These are phyloP conservation scores for Orchesellides sinensis DNA, from an alignment of 2,888 invertebrate species.

Conservation along the genomic window DNA sequence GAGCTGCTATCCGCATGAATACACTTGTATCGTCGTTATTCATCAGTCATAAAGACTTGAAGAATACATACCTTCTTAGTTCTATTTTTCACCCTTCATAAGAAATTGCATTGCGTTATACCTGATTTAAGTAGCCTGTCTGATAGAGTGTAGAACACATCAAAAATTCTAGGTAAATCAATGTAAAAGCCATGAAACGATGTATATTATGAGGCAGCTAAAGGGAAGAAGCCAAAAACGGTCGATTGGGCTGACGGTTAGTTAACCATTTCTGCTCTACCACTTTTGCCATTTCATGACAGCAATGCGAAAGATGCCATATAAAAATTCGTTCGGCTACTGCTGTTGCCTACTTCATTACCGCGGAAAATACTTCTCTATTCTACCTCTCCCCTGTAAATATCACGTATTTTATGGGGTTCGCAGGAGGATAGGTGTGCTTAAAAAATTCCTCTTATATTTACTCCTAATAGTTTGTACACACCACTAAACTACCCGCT, in stretches of 20 bases:
- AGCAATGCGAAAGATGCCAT: constrained; percentile 45
- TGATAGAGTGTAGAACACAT: too few species aligned
- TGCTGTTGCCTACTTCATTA: neutral
- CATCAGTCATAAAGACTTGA: constrained; percentile 29
- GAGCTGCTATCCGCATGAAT: constrained; percentile 49
- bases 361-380: neutral
- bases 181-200: neutral
- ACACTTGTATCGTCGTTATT: constrained; percentile 43
- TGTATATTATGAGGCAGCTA: neutral
- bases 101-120: neutral
- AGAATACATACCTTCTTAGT: neutral
- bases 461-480: neutral
- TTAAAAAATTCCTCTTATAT: too few species aligned
- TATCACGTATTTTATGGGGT: too few species aligned
- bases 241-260: constrained; percentile 29
- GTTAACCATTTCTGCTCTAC: neutral
- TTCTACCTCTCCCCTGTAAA: neutral
- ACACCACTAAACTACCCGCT: neutral
- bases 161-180: too few species aligned
- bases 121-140: too few species aligned
- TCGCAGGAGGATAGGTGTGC: neutral
- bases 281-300: constrained; percentile 52
- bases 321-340: constrained; percentile 58
- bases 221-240: constrained; percentile 58
- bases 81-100: constrained; percentile 18